These are phyloP conservation scores for Catostylus mosaicus DNA, from an alignment of 30 jellyfish, hydroid and myxozoan species.

Conservation along the genomic window DNA sequence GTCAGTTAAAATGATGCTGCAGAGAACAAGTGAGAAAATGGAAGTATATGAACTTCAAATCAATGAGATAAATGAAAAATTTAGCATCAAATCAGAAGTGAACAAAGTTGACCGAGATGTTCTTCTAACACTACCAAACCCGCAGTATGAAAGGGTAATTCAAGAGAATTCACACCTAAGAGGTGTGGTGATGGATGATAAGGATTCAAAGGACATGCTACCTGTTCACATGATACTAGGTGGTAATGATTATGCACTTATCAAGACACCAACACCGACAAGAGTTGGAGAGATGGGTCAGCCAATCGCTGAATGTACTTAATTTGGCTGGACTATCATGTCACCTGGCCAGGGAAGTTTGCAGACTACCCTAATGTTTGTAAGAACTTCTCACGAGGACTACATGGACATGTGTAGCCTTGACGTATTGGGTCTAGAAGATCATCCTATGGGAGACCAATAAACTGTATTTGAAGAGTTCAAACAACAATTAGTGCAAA, in stretches of 20 bases:
- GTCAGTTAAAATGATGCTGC: constrained; percentile 62
- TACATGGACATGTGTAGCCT: constrained; percentile 69
- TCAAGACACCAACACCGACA: constrained; percentile 62
- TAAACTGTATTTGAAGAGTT: constrained; percentile 54
- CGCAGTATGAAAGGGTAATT: constrained; percentile 42
- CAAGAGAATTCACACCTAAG: constrained; percentile 52
- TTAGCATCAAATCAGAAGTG: constrained; percentile 34
- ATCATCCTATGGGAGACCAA: constrained; percentile 71
- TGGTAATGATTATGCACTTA: constrained; percentile 52
- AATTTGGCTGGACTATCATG: constrained; percentile 86
- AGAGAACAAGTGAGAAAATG: constrained; percentile 22
- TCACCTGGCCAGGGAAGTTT: constrained; percentile 57
- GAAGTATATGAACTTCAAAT: constrained; percentile 50
- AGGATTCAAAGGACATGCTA: constrained; percentile 30
- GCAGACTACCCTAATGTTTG: constrained; percentile 27
- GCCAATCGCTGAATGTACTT: constrained; percentile 81
- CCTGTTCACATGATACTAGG: constrained; percentile 57
- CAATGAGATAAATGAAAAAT: constrained; percentile 9
- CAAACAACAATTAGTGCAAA: constrained; percentile 61
- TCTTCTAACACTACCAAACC: constrained; percentile 60
- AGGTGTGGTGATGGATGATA: constrained; percentile 63
- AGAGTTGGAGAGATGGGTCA: constrained; percentile 67
- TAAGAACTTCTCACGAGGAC: constrained; percentile 61
- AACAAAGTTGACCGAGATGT: constrained; percentile 46
- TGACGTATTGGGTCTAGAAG: constrained; percentile 78